Evolutionary conservation across 2,888 invertebrate genomes (phyloP).

Genomic region (Pelosia muscerda): DNA sequence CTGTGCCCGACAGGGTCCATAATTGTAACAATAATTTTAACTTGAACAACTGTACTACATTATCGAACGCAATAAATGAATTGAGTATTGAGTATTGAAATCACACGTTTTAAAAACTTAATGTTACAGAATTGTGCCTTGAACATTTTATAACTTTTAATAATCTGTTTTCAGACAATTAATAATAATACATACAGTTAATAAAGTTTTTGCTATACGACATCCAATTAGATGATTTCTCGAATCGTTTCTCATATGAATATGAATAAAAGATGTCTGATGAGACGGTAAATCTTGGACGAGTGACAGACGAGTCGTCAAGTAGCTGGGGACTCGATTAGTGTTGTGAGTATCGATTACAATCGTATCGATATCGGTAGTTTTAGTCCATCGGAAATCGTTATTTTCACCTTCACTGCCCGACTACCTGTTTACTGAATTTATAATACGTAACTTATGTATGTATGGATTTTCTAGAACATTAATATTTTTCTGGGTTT

Average conservation of each 20-base stretch:
- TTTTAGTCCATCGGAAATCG: background rate
- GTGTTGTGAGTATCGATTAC: slow-evolving; percentile 22
- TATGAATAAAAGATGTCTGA: slow-evolving; percentile 75
- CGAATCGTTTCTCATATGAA: slow-evolving; percentile 56
- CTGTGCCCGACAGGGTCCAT: too few species aligned
- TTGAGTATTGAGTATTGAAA: too few species aligned
- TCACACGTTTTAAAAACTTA: too few species aligned
- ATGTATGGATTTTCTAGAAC: background rate
- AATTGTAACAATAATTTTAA: too few species aligned
- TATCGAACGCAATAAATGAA: too few species aligned
- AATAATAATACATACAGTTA: slow-evolving; percentile 50
- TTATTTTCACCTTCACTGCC: background rate
- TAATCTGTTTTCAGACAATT: slow-evolving; percentile 49
- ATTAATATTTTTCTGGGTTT: background rate
- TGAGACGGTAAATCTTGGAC: slow-evolving; percentile 68
- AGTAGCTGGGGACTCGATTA: slow-evolving; percentile 36
- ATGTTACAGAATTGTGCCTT: too few species aligned
- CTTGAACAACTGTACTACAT: too few species aligned
- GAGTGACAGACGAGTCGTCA: slow-evolving; percentile 55
- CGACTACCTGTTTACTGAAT: slow-evolving; percentile 1
- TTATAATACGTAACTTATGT: background rate
- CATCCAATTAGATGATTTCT: slow-evolving; percentile 64
- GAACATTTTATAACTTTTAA: slow-evolving; percentile 23
- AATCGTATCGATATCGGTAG: slow-evolving; percentile 27
- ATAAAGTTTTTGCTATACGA: slow-evolving; percentile 56